These are phyloP conservation scores for Ptilorrhoa leucosticta DNA, from an alignment of 2,113 vertebrate species.

Conservation along the genomic window DNA sequence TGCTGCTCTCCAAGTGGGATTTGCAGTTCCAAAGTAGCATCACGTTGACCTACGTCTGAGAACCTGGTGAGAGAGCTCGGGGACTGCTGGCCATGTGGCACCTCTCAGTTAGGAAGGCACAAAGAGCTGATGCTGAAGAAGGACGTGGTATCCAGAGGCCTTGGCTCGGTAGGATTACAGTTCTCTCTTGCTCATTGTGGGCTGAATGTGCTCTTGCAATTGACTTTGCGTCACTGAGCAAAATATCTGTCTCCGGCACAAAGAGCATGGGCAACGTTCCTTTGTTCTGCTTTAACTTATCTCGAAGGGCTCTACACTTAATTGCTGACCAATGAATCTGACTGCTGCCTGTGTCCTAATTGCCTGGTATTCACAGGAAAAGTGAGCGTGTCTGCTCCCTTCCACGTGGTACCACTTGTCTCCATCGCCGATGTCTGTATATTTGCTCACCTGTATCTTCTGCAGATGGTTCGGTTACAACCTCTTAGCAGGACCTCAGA, in stretches of 20 bases:
- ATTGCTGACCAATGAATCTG: slow-evolving; percentile 23
- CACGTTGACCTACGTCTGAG: accelerated
- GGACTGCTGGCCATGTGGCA: not conserved
- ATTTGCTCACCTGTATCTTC: not conserved
- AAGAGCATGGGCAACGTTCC: not conserved
- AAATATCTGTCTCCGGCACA: not conserved
- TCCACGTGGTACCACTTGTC: not conserved
- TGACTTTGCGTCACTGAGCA: not conserved
- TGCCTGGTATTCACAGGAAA: not conserved
- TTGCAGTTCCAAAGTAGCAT: not conserved
- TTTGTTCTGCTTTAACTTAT: slow-evolving; percentile 39
- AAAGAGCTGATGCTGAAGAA: slow-evolving; percentile 9
- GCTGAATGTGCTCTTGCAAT: slow-evolving; percentile 18
- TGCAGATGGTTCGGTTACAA: not conserved
- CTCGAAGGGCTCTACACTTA: slow-evolving; percentile 44
- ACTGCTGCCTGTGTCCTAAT: not conserved
- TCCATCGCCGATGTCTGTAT: not conserved
- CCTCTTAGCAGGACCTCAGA: not conserved
- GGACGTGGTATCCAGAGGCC: not conserved
- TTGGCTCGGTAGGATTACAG: not conserved
- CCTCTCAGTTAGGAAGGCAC: not conserved
- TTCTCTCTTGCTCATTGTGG: not conserved
- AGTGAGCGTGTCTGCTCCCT: not conserved
- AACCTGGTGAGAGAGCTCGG: not conserved
- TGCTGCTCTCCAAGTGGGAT: not conserved